Conservation (phyloP, 2,113 vertebrate species). For the Amphiprion percula region DNA sequence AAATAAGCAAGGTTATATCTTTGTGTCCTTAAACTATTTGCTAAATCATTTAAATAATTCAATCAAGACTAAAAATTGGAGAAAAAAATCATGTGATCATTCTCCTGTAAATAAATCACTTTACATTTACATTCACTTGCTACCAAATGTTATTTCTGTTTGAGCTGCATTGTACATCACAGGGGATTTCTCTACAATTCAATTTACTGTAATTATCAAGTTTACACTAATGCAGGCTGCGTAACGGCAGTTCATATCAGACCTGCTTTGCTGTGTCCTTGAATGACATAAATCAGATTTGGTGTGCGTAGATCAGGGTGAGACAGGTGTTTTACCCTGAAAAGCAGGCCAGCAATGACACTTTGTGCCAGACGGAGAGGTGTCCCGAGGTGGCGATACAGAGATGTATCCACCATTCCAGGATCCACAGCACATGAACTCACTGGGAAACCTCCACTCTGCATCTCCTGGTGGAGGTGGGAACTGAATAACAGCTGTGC, state of each 20-base stretch:
- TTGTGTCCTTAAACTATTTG: not conserved
- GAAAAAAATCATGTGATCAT: not conserved
- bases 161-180: too few relatives aligned
- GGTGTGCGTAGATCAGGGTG: not conserved
- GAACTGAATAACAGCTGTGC: constrained; percentile 91
- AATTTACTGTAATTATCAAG: not conserved
- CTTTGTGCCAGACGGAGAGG: constrained; percentile 78
- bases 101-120: not conserved
- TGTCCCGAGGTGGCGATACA: constrained; percentile 87
- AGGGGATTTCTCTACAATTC: too few relatives aligned
- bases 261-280: not conserved
- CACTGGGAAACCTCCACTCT: constrained; percentile 80
- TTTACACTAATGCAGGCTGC: not conserved
- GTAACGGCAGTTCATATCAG: not conserved
- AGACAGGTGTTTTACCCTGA: constrained; percentile 85
- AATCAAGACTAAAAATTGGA: not conserved
- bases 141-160: too few relatives aligned
- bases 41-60: not conserved
- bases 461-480: constrained; percentile 87
- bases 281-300: not conserved
- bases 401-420: constrained; percentile 90
- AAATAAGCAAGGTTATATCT: not conserved
- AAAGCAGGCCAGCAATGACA: constrained; percentile 81
- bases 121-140: too few relatives aligned
- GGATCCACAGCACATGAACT: constrained; percentile 92